Percentiles rank a stretch among this genome's conserved stretches.
Evolutionary conservation across 2,888 invertebrate species (phyloP).

Genomic region (Tinea pellionella): DNA sequence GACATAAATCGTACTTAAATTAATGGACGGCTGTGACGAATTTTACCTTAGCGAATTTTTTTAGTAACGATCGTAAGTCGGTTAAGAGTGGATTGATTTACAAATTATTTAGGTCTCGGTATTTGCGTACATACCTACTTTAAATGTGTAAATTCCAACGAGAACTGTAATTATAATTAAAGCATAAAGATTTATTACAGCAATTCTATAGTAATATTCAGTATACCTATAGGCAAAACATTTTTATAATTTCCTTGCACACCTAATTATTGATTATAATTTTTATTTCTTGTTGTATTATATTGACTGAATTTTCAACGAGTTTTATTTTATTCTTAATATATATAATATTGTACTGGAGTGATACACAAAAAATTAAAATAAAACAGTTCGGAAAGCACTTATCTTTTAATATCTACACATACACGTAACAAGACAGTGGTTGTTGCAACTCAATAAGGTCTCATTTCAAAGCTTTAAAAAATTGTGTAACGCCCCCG

Average conservation of each 20-base stretch:
- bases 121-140: neutral
- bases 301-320: neutral
- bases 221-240: neutral
- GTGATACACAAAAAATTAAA: neutral
- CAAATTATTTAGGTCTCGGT: neutral
- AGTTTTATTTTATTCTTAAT: neutral
- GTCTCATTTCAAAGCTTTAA: slow-evolving; percentile 7
- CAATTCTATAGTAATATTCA: neutral
- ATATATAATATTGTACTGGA: neutral
- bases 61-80: neutral
- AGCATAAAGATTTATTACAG: slow-evolving; percentile 3
- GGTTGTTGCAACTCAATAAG: slow-evolving; percentile 11
- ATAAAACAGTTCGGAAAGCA: neutral
- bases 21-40: slow-evolving; percentile 6
- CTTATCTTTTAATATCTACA: slow-evolving; percentile 2
- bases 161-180: neutral
- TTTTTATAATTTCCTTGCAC: neutral
- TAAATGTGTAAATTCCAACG: neutral
- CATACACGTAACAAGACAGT: slow-evolving; percentile 2
- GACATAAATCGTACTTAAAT: slow-evolving; percentile 3
- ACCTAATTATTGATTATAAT: neutral
- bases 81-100: slow-evolving; percentile 1
- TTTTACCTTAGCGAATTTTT: neutral
- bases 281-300: neutral
- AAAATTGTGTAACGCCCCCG: slow-evolving; percentile 5